Evolutionary conservation across 1,140 invertebrate species (phyloP), one percentile per base, ranked within the genome.

Genomic region (Hormaphis cornu): DNA sequence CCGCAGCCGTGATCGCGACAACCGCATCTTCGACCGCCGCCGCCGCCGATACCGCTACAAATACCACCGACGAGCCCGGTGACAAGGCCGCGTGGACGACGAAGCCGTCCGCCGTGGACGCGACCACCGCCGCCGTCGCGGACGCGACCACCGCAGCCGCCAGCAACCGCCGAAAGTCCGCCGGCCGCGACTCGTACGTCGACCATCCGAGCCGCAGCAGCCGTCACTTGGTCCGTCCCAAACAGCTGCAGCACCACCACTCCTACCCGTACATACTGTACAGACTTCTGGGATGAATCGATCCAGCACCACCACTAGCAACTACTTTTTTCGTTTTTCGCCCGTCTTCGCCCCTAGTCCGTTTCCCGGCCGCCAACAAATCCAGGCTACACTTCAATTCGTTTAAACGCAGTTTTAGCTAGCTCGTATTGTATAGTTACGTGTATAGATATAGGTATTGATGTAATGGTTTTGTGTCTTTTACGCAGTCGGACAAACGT

Each of bases 1-100:
- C 59, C 79, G 75, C 42, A 76, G 69, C 61, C 5, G 16, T 8
- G 5, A n/a, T n/a, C 73, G 70, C 9, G 72, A 52, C 26, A 56
- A 71, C 40, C 72, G 70, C 52, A n/a, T n/a, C n/a, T n/a, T n/a
- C 48, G 69, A 76, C 37, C 75, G 56, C 58, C 5, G 5, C 6
- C 10, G 42, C 28, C 72, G 69, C 12, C 66, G 46, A 18, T 52
- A 69, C 44, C 71, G 58, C 52, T 37, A 71, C 70, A 14, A 54
- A 2, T 18, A 37, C 61, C 33, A 69, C 28, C 30, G n/a, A n/a
- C n/a, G n/a, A n/a, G n/a, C n/a, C n/a, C n/a, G n/a, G n/a, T n/a
- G n/a, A n/a, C n/a, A n/a, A n/a, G n/a, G n/a, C n/a, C n/a, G n/a
- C n/a, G n/a, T n/a, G n/a, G n/a, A n/a, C n/a, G n/a, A 48, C 16